Evolutionary conservation across 2,797 vertebrate genomes (phyloP).

Genomic region (Crenuchus spilurus): DNA sequence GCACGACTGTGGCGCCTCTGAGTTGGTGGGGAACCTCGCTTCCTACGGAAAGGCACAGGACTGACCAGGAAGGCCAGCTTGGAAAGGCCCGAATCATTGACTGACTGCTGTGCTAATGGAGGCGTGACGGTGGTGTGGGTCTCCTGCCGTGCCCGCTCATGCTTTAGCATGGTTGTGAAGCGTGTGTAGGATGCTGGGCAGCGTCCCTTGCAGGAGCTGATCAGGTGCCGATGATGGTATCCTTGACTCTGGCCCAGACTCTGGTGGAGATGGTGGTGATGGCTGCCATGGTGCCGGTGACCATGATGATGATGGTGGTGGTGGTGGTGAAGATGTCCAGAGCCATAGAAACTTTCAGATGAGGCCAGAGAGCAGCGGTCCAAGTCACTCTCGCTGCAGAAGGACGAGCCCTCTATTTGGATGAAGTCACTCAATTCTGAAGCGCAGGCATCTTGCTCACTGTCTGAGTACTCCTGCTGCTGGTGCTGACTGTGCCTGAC

Average conservation of each 20-base stretch:
- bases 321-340: slow-evolving; percentile 72
- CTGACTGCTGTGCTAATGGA: slow-evolving; percentile 64
- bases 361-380: slow-evolving; percentile 96
- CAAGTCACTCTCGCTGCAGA: slow-evolving; percentile 98
- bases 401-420: slow-evolving; percentile 94
- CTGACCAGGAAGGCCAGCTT: slow-evolving; percentile 97
- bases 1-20: slow-evolving; percentile 62
- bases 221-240: slow-evolving; percentile 88
- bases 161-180: slow-evolving; percentile 95
- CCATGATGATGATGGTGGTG: slow-evolving; percentile 75
- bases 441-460: slow-evolving; percentile 89
- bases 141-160: slow-evolving; percentile 91
- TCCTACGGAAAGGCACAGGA: slow-evolving; percentile 98
- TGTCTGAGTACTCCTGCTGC: slow-evolving; percentile 88
- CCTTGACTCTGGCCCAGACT: slow-evolving; percentile 85
- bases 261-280: slow-evolving; percentile 85
- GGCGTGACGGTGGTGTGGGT: slow-evolving; percentile 63
- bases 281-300: slow-evolving; percentile 83
- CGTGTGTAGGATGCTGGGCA: slow-evolving; percentile 96
- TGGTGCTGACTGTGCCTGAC: slow-evolving; percentile 50
- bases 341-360: slow-evolving; percentile 93
- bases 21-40: slow-evolving; percentile 87
- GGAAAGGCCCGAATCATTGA: slow-evolving; percentile 86
- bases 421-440: slow-evolving; percentile 96
- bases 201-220: slow-evolving; percentile 95